phyloP scores from a whole-genome alignment of 2,888 invertebrate species.

The Cylindroiulus punctatus region DNA sequence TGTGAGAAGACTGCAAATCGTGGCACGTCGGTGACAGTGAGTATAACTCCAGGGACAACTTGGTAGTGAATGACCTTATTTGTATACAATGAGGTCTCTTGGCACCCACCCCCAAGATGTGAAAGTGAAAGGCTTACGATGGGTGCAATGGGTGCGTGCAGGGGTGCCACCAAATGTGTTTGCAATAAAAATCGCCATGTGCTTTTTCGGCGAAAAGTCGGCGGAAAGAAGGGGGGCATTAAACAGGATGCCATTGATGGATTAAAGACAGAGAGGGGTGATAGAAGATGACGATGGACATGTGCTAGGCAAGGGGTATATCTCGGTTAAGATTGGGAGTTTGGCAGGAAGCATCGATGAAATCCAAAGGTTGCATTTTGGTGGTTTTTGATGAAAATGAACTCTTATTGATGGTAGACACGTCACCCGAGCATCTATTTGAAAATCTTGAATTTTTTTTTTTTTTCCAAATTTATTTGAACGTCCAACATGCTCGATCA shows the following conservation, averaged over 20 bases:
- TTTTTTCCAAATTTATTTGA: too few relatives aligned
- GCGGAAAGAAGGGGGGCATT: not conserved
- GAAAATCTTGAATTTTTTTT: too few relatives aligned
- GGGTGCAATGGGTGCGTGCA: constrained; percentile 27
- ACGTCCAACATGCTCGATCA: too few relatives aligned
- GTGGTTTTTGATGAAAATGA: too few relatives aligned
- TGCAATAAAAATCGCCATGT: constrained; percentile 37
- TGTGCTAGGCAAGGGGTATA: constrained; percentile 1
- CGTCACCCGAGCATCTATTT: too few relatives aligned
- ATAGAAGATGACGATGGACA: constrained; percentile 30
- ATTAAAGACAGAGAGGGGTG: constrained; percentile 47
- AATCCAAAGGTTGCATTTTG: not conserved
- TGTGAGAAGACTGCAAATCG: not conserved
- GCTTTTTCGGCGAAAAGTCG: not conserved
- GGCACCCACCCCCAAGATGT: not conserved
- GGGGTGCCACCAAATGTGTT: constrained; percentile 43
- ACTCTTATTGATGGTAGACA: too few relatives aligned
- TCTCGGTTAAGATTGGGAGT: not conserved
- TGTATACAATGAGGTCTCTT: constrained; percentile 17
- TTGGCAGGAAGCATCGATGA: not conserved
- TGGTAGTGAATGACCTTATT: constrained; percentile 21
- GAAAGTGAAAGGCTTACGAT: constrained; percentile 9
- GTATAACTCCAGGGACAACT: not conserved
- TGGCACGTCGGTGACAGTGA: not conserved
- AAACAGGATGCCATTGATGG: constrained; percentile 37